Conservation (phyloP, 2,797 vertebrate genomes). For the Micrastur ruficollis region DNA sequence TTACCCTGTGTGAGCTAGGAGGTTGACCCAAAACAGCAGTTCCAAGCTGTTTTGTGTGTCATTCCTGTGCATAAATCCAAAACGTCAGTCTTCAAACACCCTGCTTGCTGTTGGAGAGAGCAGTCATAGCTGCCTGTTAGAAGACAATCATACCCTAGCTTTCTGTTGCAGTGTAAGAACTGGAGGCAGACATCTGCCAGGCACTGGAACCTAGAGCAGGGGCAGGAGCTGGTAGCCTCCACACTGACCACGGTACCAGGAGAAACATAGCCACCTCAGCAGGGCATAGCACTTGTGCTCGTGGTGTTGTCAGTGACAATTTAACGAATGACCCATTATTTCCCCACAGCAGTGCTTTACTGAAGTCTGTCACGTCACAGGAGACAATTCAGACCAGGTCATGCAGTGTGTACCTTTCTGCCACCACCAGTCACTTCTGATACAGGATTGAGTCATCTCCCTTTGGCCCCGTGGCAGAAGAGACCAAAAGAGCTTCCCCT, state of each 20-base stretch:
- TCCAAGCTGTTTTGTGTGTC: neutral
- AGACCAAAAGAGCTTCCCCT: neutral
- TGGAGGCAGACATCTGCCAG: neutral
- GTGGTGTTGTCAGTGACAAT: neutral
- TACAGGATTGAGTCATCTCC: neutral
- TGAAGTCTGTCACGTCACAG: neutral
- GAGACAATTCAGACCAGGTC: neutral
- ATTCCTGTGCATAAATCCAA: neutral
- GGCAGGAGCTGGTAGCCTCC: neutral
- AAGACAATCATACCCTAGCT: neutral
- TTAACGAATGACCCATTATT: neutral
- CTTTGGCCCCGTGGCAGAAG: neutral
- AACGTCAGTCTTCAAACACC: neutral
- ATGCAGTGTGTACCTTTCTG: neutral
- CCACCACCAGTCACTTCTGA: neutral
- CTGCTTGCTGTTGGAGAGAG: neutral
- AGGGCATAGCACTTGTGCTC: neutral
- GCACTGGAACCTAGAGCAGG: accelerated
- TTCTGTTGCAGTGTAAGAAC: neutral
- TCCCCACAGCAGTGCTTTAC: neutral
- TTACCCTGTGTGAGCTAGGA: neutral
- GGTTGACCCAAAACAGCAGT: neutral
- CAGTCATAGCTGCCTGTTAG: neutral
- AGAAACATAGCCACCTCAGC: neutral
- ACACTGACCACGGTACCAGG: accelerated